These are phyloP conservation scores for Acomys russatus DNA, from an alignment of 2,797 vertebrate genomes.

Conservation along the genomic window DNA sequence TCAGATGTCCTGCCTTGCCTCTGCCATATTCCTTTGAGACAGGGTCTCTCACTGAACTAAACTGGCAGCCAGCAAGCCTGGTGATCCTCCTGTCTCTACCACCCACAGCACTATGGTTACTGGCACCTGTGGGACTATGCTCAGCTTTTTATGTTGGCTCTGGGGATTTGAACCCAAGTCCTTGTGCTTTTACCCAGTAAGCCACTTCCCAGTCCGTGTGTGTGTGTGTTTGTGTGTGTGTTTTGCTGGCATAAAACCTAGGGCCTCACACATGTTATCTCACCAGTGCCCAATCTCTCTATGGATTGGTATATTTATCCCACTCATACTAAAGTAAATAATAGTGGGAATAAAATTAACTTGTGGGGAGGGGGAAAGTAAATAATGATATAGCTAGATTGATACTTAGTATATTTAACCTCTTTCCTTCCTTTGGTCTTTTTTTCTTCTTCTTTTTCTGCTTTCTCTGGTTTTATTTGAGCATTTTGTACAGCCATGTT, in stretches of 20 bases:
- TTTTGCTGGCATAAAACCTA: background rate
- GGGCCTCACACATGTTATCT: background rate
- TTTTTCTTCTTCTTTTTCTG: background rate
- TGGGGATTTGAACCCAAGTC: too few species aligned
- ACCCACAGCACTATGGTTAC: background rate
- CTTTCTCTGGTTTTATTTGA: background rate
- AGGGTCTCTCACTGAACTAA: background rate
- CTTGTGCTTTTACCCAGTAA: background rate
- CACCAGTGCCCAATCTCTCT: background rate
- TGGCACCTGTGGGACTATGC: background rate
- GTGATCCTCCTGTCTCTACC: background rate
- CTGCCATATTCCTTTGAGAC: background rate
- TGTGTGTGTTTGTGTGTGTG: background rate
- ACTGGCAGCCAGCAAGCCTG: background rate
- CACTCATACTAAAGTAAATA: background rate
- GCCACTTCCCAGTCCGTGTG: background rate
- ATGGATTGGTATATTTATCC: background rate
- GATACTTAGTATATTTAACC: background rate
- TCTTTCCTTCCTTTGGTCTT: background rate
- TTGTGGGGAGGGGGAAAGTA: background rate
- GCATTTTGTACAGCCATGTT: background rate
- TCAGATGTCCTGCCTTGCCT: background rate
- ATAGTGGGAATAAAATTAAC: background rate
- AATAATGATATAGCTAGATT: background rate
- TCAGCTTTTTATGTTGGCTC: background rate